phyloP scores from a whole-genome alignment of 2,113 vertebrate species.

The Chauna torquata region DNA sequence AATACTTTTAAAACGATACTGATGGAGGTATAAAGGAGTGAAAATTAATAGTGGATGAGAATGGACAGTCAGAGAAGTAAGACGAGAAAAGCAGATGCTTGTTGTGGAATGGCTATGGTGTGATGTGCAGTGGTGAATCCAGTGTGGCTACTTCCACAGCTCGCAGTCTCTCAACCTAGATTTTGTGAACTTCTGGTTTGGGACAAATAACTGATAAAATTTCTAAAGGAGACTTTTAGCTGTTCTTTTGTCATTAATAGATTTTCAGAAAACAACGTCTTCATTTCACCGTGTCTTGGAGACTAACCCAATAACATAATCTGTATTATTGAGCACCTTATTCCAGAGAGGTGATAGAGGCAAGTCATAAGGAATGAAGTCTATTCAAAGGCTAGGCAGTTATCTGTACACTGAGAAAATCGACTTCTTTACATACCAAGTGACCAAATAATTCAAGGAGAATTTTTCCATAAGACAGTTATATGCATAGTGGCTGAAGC shows the following conservation, averaged over 20 bases:
- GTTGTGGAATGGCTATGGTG: not conserved
- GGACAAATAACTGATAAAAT: not conserved
- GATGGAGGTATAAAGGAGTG: not conserved
- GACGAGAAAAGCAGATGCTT: not conserved
- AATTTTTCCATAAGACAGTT: not conserved
- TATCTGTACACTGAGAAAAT: not conserved
- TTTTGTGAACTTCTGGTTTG: not conserved
- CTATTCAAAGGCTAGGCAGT: not conserved
- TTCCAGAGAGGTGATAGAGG: not conserved
- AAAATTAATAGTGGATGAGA: not conserved
- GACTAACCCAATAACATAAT: not conserved
- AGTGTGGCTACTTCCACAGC: not conserved
- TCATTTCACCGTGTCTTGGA: not conserved
- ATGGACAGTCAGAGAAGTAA: not conserved
- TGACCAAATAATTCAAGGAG: not conserved
- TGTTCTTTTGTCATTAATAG: not conserved
- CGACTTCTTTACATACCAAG: not conserved
- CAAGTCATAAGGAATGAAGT: not conserved
- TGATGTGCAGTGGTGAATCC: not conserved
- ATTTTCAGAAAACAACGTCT: not conserved
- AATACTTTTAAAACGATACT: not conserved
- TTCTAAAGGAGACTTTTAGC: not conserved
- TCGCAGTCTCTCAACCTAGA: not conserved
- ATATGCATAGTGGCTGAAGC: not conserved
- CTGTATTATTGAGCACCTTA: not conserved